Base-by-base conservation (phyloP, 2,888 invertebrate species). In the Hipparchia sbordonii region DNA sequence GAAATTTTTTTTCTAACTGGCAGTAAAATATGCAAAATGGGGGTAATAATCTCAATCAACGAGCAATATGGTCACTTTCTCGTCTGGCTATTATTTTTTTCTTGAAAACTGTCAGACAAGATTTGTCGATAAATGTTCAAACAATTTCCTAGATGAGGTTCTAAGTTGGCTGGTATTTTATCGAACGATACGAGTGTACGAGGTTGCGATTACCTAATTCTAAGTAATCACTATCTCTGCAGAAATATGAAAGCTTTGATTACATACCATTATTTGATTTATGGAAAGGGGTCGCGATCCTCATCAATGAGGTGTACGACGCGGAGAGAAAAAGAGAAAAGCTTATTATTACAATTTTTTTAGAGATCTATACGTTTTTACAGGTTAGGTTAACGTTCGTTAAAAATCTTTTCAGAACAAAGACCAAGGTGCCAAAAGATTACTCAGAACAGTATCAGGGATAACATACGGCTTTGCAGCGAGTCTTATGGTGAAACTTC, bases 1-100 rank as follows among this genome's bases (percentile, higher is more conserved):
- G 12, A 56, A 57, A 2, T 59, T 59, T 60, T 59, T 59, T 60
- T 48, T 60, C 48, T 68, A 60, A 60, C 68, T 48, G 68, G 68
- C 59, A 51, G 23, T 51, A 48, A 7, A 48, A 48, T 51, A 60
- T 68, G 48, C 57, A 48, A 59, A 68, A 68, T 68, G 59, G 57
- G 39, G 67, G 48, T 48, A 51, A 57, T 67, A 57, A 67, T 57
- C 67, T 45, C 56, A 57, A 46, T 67, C 56, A 9, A 67, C 46
- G 67, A 46, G 46, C 9, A 10, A 46, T 56, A 56, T 67, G 46
- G 67, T 57, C 46, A 67, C 67, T 67, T 67, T 67, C 67, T 39
- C 67, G 56, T 46, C 46, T 52, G n/a, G 13, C 46, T 13, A 62
- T 46, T 23, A 23, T 48, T 63, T 66, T 56, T 9, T n/a, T 39